These are phyloP conservation scores for Opisthograptis luteolata DNA, from an alignment of 2,888 invertebrate species.

Conservation along the genomic window DNA sequence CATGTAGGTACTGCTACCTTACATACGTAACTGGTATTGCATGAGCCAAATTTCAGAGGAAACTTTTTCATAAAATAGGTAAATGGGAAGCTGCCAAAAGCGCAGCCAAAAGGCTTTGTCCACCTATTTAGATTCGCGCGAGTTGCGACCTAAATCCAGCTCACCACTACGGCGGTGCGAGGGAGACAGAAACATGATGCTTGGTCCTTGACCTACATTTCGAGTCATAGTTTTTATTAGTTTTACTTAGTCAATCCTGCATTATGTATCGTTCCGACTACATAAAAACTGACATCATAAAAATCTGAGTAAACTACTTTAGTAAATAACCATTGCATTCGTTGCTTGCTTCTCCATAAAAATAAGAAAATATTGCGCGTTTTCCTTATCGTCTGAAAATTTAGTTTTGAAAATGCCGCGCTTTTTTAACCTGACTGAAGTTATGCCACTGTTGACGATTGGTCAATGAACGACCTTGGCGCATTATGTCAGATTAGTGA, in stretches of 20 bases:
- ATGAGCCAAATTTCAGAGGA: neutral
- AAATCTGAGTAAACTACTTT: neutral
- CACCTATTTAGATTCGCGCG: slow-evolving; percentile 41
- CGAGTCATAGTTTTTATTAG: slow-evolving; percentile 7
- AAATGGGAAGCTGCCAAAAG: slow-evolving; percentile 23
- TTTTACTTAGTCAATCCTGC: neutral
- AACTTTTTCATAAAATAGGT: slow-evolving; percentile 7
- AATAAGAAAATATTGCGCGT: neutral
- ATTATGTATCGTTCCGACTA: neutral
- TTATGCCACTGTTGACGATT: slow-evolving; percentile 53
- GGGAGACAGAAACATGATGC: slow-evolving; percentile 49
- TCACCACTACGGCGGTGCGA: slow-evolving; percentile 44
- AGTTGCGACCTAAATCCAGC: slow-evolving; percentile 52
- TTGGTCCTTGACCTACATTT: slow-evolving; percentile 61
- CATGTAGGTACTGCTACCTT: neutral
- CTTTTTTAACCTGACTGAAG: slow-evolving; percentile 50
- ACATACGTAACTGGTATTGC: neutral
- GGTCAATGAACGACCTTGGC: slow-evolving; percentile 67
- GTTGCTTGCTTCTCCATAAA: neutral
- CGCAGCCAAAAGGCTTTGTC: slow-evolving; percentile 36
- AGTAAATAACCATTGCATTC: no score
- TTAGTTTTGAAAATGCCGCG: slow-evolving; percentile 45
- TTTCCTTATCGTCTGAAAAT: slow-evolving; percentile 26
- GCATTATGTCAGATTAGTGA: slow-evolving; percentile 67
- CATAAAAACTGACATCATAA: neutral